These are phyloP conservation scores for Eidolon helvum DNA, from an alignment of 2,113 vertebrate species.

Conservation along the genomic window DNA sequence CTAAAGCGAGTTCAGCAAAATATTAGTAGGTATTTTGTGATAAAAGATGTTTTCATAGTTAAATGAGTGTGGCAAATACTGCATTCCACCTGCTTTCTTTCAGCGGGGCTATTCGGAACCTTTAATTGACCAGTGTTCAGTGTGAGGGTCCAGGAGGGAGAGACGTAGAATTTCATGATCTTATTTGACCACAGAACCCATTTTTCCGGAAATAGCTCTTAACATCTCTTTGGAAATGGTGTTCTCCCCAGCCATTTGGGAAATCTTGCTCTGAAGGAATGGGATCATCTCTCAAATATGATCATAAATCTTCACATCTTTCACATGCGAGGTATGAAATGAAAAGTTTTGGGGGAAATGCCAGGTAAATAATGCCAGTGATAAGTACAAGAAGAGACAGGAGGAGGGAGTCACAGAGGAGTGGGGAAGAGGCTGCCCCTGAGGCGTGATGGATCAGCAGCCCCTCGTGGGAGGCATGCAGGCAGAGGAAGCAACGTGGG, in stretches of 20 bases:
- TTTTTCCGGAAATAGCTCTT: neutral
- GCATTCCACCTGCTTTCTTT: neutral
- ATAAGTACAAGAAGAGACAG: neutral
- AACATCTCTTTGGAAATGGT: neutral
- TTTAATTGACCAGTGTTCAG: neutral
- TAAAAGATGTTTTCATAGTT: neutral
- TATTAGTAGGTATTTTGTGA: neutral
- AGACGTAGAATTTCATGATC: neutral
- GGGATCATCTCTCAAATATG: neutral
- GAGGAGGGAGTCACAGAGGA: neutral
- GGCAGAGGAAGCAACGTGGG: neutral
- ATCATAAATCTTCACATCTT: neutral
- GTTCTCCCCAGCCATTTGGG: neutral
- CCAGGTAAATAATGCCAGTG: neutral
- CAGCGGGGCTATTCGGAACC: neutral
- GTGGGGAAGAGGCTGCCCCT: too few species aligned
- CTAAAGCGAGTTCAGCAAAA: neutral
- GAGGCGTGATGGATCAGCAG: neutral
- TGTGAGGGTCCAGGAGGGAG: neutral
- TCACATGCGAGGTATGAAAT: neutral
- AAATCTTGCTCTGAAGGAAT: conserved; percentile 4
- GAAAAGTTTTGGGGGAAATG: neutral
- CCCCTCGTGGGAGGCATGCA: neutral
- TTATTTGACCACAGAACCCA: neutral
- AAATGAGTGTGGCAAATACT: neutral